Percentiles rank a stretch among this genome's conserved stretches.
Evolutionary conservation across 2,797 vertebrate genomes (phyloP).

Genomic region (Potorous gilbertii): DNA sequence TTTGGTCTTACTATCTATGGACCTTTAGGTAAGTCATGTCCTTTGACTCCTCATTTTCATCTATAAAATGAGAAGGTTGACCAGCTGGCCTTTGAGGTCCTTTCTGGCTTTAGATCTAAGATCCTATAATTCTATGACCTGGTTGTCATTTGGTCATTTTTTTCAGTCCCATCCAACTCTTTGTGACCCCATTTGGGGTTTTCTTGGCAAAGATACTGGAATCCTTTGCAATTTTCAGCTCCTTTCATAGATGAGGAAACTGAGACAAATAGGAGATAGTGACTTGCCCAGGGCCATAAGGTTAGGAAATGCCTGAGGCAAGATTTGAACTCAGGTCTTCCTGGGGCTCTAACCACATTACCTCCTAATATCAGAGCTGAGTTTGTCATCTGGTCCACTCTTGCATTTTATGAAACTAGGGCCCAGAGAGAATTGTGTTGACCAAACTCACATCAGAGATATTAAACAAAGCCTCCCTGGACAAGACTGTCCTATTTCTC

Average conservation of each 20-base stretch:
- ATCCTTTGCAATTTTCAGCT: no score
- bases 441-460: background rate
- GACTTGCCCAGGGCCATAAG: background rate
- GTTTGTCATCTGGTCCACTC: background rate
- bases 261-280: background rate
- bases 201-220: no score
- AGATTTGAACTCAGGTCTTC: background rate
- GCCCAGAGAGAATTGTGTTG: background rate
- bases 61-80: background rate
- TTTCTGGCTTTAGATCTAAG: no score
- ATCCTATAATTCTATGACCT: no score
- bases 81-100: no score
- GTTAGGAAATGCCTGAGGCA: no score
- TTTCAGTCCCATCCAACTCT: no score
- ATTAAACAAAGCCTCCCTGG: background rate
- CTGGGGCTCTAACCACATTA: background rate
- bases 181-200: no score
- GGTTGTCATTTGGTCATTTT: no score
- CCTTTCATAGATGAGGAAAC: no score
- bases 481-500: background rate
- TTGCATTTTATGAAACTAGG: background rate
- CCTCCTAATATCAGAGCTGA: background rate
- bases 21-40: background rate
- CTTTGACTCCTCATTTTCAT: background rate
- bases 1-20: background rate